Evolutionary conservation across 2,797 vertebrate genomes (phyloP).

Genomic region (Knipowitschia caucasica): DNA sequence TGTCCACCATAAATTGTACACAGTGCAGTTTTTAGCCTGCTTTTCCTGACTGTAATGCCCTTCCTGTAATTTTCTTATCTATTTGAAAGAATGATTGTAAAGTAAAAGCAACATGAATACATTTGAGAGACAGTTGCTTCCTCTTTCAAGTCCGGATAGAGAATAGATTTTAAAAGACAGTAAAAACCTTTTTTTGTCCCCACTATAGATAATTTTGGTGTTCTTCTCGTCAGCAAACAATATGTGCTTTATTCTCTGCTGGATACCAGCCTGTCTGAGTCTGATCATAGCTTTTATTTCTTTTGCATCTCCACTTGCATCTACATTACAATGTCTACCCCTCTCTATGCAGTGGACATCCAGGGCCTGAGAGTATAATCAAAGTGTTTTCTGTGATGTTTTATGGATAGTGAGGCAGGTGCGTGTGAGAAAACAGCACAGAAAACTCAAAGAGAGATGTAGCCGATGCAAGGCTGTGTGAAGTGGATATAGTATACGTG

Average conservation of each 20-base stretch:
- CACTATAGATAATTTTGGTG: too few relatives aligned
- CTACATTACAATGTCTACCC: neutral
- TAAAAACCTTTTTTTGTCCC: conserved; percentile 20
- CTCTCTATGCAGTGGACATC: neutral
- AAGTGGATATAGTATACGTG: too few relatives aligned
- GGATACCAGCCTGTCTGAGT: conserved; percentile 3
- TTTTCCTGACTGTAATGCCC: neutral
- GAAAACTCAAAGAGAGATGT: conserved; percentile 9
- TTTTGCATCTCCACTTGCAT: conserved; percentile 4
- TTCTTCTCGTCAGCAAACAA: too few relatives aligned
- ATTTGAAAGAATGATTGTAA: neutral
- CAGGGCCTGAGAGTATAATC: conserved; percentile 16
- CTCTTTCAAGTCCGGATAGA: conserved; percentile 51
- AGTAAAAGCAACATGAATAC: neutral
- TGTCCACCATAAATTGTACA: too few relatives aligned
- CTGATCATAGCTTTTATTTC: conserved; percentile 10
- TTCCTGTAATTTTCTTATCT: neutral
- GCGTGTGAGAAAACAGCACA: conserved; percentile 3
- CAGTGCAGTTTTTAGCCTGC: neutral
- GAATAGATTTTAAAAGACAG: conserved; percentile 18
- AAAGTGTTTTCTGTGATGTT: conserved; percentile 12
- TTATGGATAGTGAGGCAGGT: conserved; percentile 20
- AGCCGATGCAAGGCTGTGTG: conserved; percentile 13
- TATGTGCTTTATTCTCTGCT: conserved; percentile 12
- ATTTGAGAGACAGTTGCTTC: neutral